phyloP scores from a whole-genome alignment of 2,113 vertebrate species.

The Calypte anna region DNA sequence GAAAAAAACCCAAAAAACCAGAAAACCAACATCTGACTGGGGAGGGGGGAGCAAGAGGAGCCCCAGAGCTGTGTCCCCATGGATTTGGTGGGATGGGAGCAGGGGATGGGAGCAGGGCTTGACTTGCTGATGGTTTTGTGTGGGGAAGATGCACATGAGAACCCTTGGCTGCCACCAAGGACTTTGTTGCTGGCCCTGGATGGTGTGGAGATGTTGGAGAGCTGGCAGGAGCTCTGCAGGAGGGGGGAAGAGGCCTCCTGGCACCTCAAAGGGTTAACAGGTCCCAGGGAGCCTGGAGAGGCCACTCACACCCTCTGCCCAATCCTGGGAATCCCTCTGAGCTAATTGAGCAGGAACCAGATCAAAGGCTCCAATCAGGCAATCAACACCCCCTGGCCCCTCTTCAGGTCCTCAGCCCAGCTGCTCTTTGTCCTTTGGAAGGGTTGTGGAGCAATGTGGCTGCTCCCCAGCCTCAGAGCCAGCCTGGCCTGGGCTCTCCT shows the following conservation, averaged over 20 bases:
- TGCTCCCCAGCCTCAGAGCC: neutral
- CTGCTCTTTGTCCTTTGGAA: neutral
- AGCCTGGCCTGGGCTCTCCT: neutral
- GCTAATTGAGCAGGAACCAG: neutral
- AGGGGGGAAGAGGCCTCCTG: neutral
- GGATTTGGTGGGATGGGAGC: accelerated
- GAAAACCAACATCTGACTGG: too few relatives aligned
- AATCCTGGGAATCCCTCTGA: neutral
- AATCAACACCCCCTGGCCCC: neutral
- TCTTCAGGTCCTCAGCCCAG: neutral
- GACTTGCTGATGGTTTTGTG: neutral
- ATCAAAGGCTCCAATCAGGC: constrained; percentile 39
- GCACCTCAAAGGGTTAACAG: constrained; percentile 50
- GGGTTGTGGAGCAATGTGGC: neutral
- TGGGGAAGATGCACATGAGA: neutral
- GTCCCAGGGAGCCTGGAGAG: neutral
- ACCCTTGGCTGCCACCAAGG: neutral
- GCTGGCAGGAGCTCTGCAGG: neutral
- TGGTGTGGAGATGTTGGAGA: neutral
- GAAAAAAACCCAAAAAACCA: neutral
- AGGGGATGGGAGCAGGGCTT: accelerated
- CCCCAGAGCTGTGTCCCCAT: accelerated
- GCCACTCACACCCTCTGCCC: neutral
- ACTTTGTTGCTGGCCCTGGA: accelerated
- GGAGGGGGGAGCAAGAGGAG: neutral